Evolutionary conservation across 1,140 invertebrate genomes (phyloP).

Genomic region (Anastrepha ludens): DNA sequence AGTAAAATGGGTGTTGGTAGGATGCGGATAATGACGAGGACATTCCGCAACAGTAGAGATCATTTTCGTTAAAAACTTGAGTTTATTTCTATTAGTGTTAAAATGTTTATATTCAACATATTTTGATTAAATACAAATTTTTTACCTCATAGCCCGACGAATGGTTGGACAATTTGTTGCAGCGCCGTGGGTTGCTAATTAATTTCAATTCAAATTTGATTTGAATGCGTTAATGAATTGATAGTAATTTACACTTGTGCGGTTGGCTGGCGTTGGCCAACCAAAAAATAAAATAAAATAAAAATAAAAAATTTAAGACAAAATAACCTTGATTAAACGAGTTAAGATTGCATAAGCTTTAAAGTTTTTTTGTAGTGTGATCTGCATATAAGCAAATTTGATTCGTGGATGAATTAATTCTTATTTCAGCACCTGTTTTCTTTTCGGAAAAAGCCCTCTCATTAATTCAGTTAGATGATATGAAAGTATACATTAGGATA

Average conservation of each 20-base stretch:
- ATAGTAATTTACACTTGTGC: conserved; percentile 18
- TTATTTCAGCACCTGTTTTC: too few relatives aligned
- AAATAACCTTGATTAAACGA: neutral
- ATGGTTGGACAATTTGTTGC: neutral
- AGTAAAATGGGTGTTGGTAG: neutral
- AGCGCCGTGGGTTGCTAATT: conserved; percentile 5
- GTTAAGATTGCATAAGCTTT: neutral
- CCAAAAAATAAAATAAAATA: neutral
- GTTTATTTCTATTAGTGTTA: too few relatives aligned
- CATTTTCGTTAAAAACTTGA: neutral
- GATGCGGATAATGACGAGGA: neutral
- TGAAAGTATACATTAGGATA: too few relatives aligned
- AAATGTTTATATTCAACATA: too few relatives aligned
- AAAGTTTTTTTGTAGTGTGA: neutral
- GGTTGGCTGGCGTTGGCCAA: neutral
- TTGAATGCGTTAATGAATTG: conserved; percentile 1
- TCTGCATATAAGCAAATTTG: too few relatives aligned
- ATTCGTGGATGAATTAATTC: too few relatives aligned
- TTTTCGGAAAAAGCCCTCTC: too few relatives aligned
- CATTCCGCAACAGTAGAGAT: neutral
- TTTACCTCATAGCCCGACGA: neutral
- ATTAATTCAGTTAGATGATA: too few relatives aligned
- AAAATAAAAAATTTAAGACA: neutral
- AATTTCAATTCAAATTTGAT: conserved; percentile 3
- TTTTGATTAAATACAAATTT: too few relatives aligned